phyloP scores from a whole-genome alignment of 2,888 invertebrate species.

The Polietes domitor region DNA sequence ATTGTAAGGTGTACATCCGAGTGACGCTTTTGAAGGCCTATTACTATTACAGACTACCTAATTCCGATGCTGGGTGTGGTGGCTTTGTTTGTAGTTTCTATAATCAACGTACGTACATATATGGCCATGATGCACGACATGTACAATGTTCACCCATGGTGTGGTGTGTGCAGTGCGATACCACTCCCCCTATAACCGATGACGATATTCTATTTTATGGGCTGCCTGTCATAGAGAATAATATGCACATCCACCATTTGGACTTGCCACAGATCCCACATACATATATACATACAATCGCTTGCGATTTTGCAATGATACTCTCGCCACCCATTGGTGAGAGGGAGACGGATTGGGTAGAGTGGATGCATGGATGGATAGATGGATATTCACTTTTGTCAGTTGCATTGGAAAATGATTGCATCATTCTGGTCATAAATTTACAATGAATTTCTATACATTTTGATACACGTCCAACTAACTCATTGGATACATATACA shows the following conservation, averaged over 20 bases:
- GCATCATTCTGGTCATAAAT: conserved; percentile 19
- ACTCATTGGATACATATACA: too few relatives aligned
- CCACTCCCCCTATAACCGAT: neutral
- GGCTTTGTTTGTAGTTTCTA: too few relatives aligned
- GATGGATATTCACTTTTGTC: conserved; percentile 8
- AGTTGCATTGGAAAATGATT: neutral
- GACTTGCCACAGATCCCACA: neutral
- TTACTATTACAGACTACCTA: too few relatives aligned
- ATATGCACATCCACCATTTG: neutral
- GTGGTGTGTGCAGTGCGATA: neutral
- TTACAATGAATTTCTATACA: conserved; percentile 4
- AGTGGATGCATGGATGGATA: neutral
- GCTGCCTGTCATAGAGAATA: neutral
- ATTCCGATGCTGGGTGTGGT: too few relatives aligned
- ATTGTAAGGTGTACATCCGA: too few relatives aligned
- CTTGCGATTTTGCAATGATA: neutral
- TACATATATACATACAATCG: neutral
- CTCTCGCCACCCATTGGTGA: neutral
- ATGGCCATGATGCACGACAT: neutral
- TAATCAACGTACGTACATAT: too few relatives aligned
- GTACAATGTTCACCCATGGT: neutral
- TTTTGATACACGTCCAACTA: neutral
- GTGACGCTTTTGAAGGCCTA: too few relatives aligned
- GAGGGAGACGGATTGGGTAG: neutral
- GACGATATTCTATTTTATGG: neutral